Conservation (phyloP, 2,113 vertebrate species). For the Euleptes europaea region DNA sequence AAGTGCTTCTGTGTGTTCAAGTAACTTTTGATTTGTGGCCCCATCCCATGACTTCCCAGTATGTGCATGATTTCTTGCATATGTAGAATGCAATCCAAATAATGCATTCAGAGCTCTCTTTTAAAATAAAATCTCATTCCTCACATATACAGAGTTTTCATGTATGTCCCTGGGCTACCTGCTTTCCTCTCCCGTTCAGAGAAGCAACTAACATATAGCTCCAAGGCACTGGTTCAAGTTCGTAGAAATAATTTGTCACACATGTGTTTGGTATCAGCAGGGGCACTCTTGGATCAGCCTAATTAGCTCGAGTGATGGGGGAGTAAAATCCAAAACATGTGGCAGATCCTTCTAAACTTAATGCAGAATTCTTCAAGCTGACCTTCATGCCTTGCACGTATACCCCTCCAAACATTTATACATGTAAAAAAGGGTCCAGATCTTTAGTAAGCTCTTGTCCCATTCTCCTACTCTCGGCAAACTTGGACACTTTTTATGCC, state of each 20-base stretch:
- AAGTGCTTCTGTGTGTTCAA: not conserved
- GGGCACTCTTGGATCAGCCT: conserved; percentile 40
- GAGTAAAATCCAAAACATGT: conserved; percentile 41
- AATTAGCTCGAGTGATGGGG: conserved; percentile 18
- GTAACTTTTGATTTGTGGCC: conserved; percentile 5
- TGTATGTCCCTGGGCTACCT: not conserved
- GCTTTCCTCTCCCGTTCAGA: conserved; percentile 5
- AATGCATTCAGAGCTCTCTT: conserved; percentile 34
- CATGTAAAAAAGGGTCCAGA: not conserved
- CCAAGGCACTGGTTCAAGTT: conserved; percentile 8
- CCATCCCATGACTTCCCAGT: conserved; percentile 24
- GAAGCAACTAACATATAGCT: not conserved
- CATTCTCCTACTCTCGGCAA: not conserved
- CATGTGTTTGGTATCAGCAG: not conserved
- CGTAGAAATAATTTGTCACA: conserved; percentile 33
- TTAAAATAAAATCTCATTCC: conserved; percentile 10
- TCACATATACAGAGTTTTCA: not conserved
- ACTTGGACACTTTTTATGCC: not conserved
- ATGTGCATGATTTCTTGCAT: not conserved
- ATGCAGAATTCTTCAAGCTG: not conserved
- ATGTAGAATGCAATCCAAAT: conserved; percentile 18
- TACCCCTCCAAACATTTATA: not conserved
- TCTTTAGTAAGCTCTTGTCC: not conserved
- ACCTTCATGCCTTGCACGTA: not conserved
- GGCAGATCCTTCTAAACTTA: not conserved